Base-by-base conservation (phyloP, 1,140 invertebrate genomes). In the Drosophila parvula region DNA sequence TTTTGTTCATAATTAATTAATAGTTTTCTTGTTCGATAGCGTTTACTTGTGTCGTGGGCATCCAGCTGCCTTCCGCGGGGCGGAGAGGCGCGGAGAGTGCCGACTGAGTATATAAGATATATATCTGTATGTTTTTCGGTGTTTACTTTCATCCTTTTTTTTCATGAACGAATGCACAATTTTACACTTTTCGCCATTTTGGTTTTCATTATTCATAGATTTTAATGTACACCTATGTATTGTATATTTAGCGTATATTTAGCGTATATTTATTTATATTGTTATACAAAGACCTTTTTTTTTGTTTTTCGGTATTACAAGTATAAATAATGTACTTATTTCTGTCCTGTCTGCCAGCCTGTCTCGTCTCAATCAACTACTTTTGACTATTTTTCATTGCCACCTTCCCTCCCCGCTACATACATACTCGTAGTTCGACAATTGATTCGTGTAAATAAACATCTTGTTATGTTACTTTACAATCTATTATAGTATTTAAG, bases 111-210 rank as follows among this genome's bases (percentile, higher is more conserved):
- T 80, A 80, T 80, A 62, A 73, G 59, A 81, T 62, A 86, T 78
- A 85, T 86, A 81, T 79, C 73, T 88, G 76, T 86, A 88, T 89
- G 86, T 86, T 80, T 80, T 85, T 85, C 84, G 84, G 84, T 89
- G 84, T 89, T 89, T 89, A 89, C 84, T 89, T 89, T 89, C 84
- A 89, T 89, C 84, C 84, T 89, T 88, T 84, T 88, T 89, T 86
- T 88, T 84, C 70, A 84, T 90, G 84, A 90, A 89, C 84, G 84
- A 89, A 89, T 89, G 84, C 85, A 89, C 80, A 84, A 67, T 89
- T 89, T 90, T 89, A 90, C 84, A 89, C 78, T 84, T 81, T 89
- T 89, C 84, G 84, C 64, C 84, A 90, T 89, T 83, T 79, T 73
- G 57, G 79, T 75, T 78, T 69, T 80, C 81, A 80, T 90, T 86